These are phyloP conservation scores for Hypena proboscidalis DNA, from an alignment of 2,888 invertebrate species.

Conservation along the genomic window DNA sequence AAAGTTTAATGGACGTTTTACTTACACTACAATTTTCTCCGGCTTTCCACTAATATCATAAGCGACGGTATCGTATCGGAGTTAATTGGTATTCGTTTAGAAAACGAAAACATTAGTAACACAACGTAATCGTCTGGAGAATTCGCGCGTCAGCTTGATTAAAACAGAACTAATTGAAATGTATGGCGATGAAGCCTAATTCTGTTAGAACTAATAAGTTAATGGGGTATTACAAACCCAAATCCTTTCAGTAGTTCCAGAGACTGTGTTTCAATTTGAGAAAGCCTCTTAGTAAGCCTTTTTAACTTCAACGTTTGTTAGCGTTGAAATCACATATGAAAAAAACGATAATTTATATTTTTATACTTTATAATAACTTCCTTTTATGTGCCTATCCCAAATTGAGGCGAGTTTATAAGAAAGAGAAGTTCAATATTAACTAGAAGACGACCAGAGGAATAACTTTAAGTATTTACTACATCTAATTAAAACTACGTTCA, in stretches of 20 bases:
- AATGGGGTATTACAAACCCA: conserved; percentile 1
- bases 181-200: conserved; percentile 13
- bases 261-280: too few species aligned
- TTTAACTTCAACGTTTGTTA: too few species aligned
- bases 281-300: too few species aligned
- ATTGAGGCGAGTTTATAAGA: too few species aligned
- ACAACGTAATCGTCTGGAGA: conserved; percentile 4
- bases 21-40: conserved; percentile 22
- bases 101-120: conserved; percentile 11
- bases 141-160: conserved; percentile 2
- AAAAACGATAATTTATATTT: too few species aligned
- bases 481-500: too few species aligned
- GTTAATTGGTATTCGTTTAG: conserved; percentile 9
- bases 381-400: too few species aligned
- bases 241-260: background rate
- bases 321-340: too few species aligned
- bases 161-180: conserved; percentile 12
- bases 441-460: too few species aligned
- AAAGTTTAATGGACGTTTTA: conserved; percentile 27
- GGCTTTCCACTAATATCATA: conserved; percentile 20
- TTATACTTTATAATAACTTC: too few species aligned
- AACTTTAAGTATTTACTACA: too few species aligned
- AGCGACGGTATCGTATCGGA: conserved; percentile 1
- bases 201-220: conserved; percentile 4
- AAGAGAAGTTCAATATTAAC: too few species aligned